A percentile compares a stretch with the other conserved stretches of the same genome.
These are phyloP conservation scores for Ascaphus truei DNA, from an alignment of 2,113 vertebrate species.

Conservation along the genomic window DNA sequence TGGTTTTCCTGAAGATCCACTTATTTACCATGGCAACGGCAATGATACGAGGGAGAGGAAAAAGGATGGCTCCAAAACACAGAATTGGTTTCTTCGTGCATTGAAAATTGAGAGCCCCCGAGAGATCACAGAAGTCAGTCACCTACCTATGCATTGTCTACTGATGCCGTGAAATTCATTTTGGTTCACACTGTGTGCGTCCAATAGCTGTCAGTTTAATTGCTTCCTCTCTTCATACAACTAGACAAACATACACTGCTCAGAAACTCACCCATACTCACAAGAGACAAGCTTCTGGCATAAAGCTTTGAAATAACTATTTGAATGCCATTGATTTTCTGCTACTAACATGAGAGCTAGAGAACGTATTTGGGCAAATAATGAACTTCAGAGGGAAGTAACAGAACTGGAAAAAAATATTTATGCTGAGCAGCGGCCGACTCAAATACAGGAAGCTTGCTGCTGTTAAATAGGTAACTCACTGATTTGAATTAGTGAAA, in stretches of 20 bases:
- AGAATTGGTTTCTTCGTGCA: slow-evolving; percentile 43
- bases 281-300: not conserved
- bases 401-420: not conserved
- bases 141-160: slow-evolving; percentile 36
- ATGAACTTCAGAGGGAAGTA: not conserved
- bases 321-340: slow-evolving; percentile 22
- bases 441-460: too few relatives aligned
- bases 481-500: not conserved
- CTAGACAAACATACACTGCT: not conserved
- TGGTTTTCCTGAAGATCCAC: slow-evolving; percentile 47
- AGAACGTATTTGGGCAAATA: not conserved
- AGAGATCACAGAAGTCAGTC: slow-evolving; percentile 41
- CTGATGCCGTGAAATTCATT: slow-evolving; percentile 47
- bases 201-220: slow-evolving; percentile 28
- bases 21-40: slow-evolving; percentile 73
- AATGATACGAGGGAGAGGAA: slow-evolving; percentile 49
- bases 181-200: slow-evolving; percentile 33
- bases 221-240: slow-evolving; percentile 15
- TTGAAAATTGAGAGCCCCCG: slow-evolving; percentile 47
- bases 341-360: not conserved
- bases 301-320: not conserved
- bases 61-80: slow-evolving; percentile 41
- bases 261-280: slow-evolving; percentile 7
- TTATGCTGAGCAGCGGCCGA: too few relatives aligned
- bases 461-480: too few relatives aligned